These are phyloP conservation scores for Ciconia stormi DNA, from an alignment of 2,113 vertebrate species.

Conservation along the genomic window DNA sequence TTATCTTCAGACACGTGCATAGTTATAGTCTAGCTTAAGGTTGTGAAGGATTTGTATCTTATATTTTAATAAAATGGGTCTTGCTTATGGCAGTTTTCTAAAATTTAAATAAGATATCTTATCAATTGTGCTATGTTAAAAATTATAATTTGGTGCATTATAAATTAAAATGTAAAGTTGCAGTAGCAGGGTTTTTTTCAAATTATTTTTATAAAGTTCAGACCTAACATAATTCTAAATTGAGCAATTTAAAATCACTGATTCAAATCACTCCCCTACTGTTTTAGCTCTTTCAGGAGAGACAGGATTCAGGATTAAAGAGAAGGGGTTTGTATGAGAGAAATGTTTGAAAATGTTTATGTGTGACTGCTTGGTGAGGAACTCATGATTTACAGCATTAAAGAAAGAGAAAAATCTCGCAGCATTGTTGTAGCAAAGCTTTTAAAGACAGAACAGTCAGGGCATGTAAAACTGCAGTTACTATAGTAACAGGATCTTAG, in stretches of 20 bases:
- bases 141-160: not conserved
- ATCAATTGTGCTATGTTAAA: not conserved
- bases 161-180: not conserved
- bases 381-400: not conserved
- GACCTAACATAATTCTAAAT: not conserved
- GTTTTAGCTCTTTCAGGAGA: not conserved
- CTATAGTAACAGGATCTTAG: conserved; percentile 53
- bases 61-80: not conserved
- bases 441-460: conserved; percentile 17
- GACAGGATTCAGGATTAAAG: not conserved
- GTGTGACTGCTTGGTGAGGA: not conserved
- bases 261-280: not conserved
- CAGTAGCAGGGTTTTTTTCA: not conserved
- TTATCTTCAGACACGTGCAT: not conserved
- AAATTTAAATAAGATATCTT: not conserved
- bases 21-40: not conserved
- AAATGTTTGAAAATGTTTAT: not conserved
- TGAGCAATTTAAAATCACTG: not conserved
- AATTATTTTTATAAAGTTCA: not conserved
- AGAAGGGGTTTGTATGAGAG: not conserved
- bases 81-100: not conserved
- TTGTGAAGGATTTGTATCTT: not conserved
- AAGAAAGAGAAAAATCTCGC: not conserved
- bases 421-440: not conserved
- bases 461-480: conserved; percentile 41